These are phyloP conservation scores for Aurelia coerulea DNA, from an alignment of 30 jellyfish, hydroid and myxozoan species.

Conservation along the genomic window DNA sequence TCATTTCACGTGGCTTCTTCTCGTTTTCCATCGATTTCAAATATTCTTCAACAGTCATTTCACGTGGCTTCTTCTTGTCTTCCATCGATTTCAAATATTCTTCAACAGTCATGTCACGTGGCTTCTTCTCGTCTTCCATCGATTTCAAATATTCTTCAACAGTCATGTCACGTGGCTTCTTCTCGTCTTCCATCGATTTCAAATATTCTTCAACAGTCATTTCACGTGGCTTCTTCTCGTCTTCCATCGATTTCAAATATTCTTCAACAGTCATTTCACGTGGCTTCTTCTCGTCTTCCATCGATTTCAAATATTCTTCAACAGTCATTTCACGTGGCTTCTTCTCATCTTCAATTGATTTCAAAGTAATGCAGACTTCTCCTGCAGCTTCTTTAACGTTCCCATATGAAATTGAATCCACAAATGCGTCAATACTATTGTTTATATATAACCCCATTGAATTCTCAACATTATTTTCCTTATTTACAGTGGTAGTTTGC, in stretches of 20 bases:
- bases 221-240: neutral
- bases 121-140: conserved; percentile 6
- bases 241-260: neutral
- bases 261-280: conserved; percentile 4
- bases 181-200: neutral
- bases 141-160: conserved; percentile 29
- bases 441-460: neutral
- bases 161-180: conserved; percentile 27
- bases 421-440: neutral
- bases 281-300: conserved; percentile 1
- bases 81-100: too few species aligned
- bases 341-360: neutral
- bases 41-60: too few species aligned
- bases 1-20: neutral
- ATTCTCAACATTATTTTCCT: neutral
- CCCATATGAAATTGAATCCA: neutral
- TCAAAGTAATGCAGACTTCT: neutral
- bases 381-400: neutral
- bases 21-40: too few species aligned
- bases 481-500: neutral
- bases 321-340: neutral
- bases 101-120: too few species aligned
- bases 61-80: too few species aligned
- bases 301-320: neutral
- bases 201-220: conserved; percentile 31